phyloP scores from a whole-genome alignment of 92 coral and sea anemone genomes.

The Palythoa grandiflora region DNA sequence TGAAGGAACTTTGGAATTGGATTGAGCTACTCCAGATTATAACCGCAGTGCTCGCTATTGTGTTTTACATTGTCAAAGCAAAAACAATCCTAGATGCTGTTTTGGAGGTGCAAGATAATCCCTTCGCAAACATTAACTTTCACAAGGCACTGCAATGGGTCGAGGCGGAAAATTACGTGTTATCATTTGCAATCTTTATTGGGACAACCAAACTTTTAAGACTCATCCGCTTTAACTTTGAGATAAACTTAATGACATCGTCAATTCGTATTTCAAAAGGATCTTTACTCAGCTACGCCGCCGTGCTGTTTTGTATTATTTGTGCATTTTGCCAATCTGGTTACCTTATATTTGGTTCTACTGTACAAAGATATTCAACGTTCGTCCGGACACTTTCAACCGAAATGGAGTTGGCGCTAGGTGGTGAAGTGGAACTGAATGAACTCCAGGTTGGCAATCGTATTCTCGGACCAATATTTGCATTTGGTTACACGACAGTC shows the following conservation, averaged over 20 bases:
- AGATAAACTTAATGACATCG: constrained; percentile 63
- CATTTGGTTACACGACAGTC: constrained; percentile 59
- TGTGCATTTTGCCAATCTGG: constrained; percentile 64
- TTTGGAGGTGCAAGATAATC: constrained; percentile 67
- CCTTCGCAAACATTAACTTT: constrained; percentile 73
- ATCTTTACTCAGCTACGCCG: constrained; percentile 65
- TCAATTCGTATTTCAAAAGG: constrained; percentile 64
- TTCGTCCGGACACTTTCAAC: constrained; percentile 55
- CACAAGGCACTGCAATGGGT: constrained; percentile 61
- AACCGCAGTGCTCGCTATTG: constrained; percentile 62
- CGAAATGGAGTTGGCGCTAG: constrained; percentile 72
- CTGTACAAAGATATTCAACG: constrained; percentile 60
- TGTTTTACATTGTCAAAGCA: constrained; percentile 75
- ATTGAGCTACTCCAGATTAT: constrained; percentile 67
- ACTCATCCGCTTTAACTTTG: constrained; percentile 81
- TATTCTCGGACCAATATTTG: constrained; percentile 69
- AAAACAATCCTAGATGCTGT: constrained; percentile 68
- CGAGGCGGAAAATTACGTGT: constrained; percentile 70
- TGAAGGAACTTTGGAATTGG: constrained; percentile 76
- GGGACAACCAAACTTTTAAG: constrained; percentile 74
- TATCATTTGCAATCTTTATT: constrained; percentile 73
- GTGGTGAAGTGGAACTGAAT: constrained; percentile 53
- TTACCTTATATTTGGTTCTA: constrained; percentile 58
- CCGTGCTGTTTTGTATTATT: constrained; percentile 62
- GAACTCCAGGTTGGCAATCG: constrained; percentile 53